Evolutionary conservation across 2,888 invertebrate species (phyloP).

Genomic region (Macaria liturata): DNA sequence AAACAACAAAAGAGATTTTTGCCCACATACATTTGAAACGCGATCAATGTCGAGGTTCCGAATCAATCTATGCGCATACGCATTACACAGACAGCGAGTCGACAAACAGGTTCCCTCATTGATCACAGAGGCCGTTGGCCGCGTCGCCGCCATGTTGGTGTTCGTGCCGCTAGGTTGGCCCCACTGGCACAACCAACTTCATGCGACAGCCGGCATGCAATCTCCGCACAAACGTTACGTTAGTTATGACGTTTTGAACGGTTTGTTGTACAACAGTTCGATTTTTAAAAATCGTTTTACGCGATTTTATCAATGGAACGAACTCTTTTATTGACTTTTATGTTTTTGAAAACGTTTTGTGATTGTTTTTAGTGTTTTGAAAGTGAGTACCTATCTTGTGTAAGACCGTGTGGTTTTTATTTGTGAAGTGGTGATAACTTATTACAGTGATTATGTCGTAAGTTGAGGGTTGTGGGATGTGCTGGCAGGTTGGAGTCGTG

Average conservation of each 20-base stretch:
- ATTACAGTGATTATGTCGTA: conserved; percentile 20
- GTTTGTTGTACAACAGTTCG: conserved; percentile 39
- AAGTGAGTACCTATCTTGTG: conserved; percentile 39
- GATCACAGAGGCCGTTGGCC: conserved; percentile 70
- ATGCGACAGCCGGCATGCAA: conserved; percentile 56
- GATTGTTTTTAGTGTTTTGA: conserved; percentile 33
- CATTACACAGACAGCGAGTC: conserved; percentile 35
- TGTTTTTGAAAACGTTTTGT: conserved; percentile 26
- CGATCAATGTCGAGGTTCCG: conserved; percentile 8
- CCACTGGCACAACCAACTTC: conserved; percentile 58
- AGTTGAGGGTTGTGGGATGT: conserved; percentile 28
- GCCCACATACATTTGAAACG: too few species aligned
- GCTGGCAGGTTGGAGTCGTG: conserved; percentile 6
- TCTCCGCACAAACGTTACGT: conserved; percentile 67
- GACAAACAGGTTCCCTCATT: conserved; percentile 65
- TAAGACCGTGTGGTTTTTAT: conserved; percentile 60
- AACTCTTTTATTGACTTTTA: conserved; percentile 31
- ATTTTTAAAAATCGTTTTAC: conserved; percentile 25
- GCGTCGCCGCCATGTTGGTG: conserved; percentile 37
- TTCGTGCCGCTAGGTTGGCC: conserved; percentile 48
- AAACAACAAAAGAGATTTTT: too few species aligned
- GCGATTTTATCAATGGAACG: conserved; percentile 57
- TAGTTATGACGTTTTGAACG: conserved; percentile 72
- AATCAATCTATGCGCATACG: conserved; percentile 37
- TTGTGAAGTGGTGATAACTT: conserved; percentile 12